Conservation (phyloP, 37 sponge, comb jelly and placozoan species). For the Beroe forskalii region DNA sequence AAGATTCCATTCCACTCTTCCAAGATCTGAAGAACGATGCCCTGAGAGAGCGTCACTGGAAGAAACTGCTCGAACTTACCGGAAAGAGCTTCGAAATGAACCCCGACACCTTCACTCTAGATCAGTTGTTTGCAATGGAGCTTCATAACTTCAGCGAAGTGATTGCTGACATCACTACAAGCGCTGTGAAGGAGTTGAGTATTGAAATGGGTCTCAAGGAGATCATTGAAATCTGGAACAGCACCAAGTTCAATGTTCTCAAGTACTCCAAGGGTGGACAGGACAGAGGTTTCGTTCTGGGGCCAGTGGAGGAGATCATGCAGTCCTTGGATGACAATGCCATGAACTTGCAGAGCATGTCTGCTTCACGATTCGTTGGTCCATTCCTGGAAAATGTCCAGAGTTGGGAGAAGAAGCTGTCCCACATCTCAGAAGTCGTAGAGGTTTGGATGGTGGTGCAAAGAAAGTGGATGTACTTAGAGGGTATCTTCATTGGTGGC, state of each 20-base stretch:
- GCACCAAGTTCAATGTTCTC: constrained; percentile 74
- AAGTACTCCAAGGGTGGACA: constrained; percentile 93
- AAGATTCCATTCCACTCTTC: constrained; percentile 97
- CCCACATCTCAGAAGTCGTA: constrained; percentile 99
- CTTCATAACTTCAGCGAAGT: constrained; percentile 95
- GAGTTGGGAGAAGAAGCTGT: constrained; percentile 98
- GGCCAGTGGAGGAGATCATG: constrained; percentile 94
- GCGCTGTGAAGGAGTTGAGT: constrained; percentile 96
- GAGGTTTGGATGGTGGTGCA: constrained; percentile 99
- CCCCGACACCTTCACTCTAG: constrained; percentile 97
- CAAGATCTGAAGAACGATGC: constrained; percentile 97
- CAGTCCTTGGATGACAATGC: constrained; percentile 95
- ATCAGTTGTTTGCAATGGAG: constrained; percentile 98
- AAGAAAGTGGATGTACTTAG: constrained; percentile 99
- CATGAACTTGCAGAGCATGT: constrained; percentile 99
- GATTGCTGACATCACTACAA: constrained; percentile 95
- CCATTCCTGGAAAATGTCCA: constrained; percentile 97
- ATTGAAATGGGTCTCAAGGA: constrained; percentile 95
- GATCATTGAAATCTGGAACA: constrained; percentile 91
- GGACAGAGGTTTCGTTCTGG: constrained; percentile 91
- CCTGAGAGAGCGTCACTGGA: constrained; percentile 96
- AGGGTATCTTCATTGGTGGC: constrained; percentile 97
- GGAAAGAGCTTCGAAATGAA: constrained; percentile 99
- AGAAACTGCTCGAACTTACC: constrained; percentile 93
- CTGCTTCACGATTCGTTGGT: constrained; percentile 92